A percentile compares a stretch with the other conserved stretches of the same genome.
These are phyloP conservation scores for Spea hammondii DNA, from an alignment of 2,797 vertebrate genomes.

Conservation along the genomic window DNA sequence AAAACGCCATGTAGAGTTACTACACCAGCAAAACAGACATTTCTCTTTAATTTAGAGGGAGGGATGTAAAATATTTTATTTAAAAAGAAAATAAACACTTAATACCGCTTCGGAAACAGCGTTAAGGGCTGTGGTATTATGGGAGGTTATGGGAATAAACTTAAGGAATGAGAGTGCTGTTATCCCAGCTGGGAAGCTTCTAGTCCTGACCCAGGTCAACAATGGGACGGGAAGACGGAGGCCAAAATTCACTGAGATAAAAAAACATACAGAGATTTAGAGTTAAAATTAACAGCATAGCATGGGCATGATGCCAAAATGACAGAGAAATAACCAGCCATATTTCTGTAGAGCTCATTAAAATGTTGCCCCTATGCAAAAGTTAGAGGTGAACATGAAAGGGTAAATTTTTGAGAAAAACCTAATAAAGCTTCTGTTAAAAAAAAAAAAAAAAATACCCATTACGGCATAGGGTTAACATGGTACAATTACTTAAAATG, in stretches of 20 bases:
- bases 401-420: too few relatives aligned
- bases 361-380: too few relatives aligned
- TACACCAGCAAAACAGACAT: too few relatives aligned
- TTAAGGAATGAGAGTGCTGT: slow-evolving; percentile 44
- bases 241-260: slow-evolving; percentile 40
- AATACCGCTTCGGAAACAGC: not conserved
- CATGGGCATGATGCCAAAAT: slow-evolving; percentile 13
- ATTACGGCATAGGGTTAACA: too few relatives aligned
- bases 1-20: too few relatives aligned
- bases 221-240: slow-evolving; percentile 14
- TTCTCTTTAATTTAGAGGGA: too few relatives aligned
- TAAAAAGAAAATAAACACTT: not conserved
- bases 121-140: slow-evolving; percentile 14
- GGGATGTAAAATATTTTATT: not conserved
- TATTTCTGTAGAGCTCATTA: too few relatives aligned
- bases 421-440: too few relatives aligned
- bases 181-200: slow-evolving; percentile 48
- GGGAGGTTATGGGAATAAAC: slow-evolving; percentile 45
- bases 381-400: too few relatives aligned
- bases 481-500: too few relatives aligned
- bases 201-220: slow-evolving; percentile 21
- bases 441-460: too few relatives aligned
- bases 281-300: slow-evolving; percentile 34
- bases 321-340: too few relatives aligned
- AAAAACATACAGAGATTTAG: slow-evolving; percentile 20